phyloP scores from a whole-genome alignment of 2,888 invertebrate species.

The Erebia epiphron region DNA sequence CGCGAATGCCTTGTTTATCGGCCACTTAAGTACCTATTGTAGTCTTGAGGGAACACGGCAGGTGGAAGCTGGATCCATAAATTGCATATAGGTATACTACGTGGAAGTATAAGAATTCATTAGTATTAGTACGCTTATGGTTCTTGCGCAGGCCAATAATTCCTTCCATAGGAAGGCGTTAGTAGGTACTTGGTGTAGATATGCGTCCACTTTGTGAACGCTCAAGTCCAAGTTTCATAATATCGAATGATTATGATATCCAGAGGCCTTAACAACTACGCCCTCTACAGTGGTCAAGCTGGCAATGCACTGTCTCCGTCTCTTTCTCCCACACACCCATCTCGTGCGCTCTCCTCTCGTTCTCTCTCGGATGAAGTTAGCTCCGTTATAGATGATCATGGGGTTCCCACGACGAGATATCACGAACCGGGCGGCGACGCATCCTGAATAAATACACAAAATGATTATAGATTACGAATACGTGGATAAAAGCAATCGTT shows the following conservation, averaged over 20 bases:
- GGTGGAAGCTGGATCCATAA: too few relatives aligned
- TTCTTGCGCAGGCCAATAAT: too few relatives aligned
- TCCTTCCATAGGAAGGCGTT: too few relatives aligned
- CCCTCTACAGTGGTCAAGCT: constrained; percentile 60
- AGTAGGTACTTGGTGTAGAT: background rate
- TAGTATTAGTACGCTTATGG: too few relatives aligned
- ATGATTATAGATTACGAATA: background rate
- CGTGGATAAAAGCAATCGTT: background rate
- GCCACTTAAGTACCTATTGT: too few relatives aligned
- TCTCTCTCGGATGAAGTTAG: constrained; percentile 64
- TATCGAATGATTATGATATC: constrained; percentile 59
- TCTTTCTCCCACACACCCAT: constrained; percentile 69
- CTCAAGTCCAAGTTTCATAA: background rate
- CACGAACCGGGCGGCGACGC: constrained; percentile 54
- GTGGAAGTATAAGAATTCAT: too few relatives aligned
- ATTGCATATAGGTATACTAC: too few relatives aligned
- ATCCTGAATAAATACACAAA: constrained; percentile 23
- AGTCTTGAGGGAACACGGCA: too few relatives aligned
- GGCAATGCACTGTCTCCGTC: constrained; percentile 61
- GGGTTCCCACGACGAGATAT: constrained; percentile 66
- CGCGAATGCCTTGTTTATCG: too few relatives aligned
- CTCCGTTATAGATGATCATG: constrained; percentile 62
- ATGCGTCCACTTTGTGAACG: background rate
- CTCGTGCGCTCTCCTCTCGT: constrained; percentile 53
- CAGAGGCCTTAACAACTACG: constrained; percentile 54